Conservation (phyloP, 2,888 invertebrate genomes). For the Lasioglossum leucozonium region DNA sequence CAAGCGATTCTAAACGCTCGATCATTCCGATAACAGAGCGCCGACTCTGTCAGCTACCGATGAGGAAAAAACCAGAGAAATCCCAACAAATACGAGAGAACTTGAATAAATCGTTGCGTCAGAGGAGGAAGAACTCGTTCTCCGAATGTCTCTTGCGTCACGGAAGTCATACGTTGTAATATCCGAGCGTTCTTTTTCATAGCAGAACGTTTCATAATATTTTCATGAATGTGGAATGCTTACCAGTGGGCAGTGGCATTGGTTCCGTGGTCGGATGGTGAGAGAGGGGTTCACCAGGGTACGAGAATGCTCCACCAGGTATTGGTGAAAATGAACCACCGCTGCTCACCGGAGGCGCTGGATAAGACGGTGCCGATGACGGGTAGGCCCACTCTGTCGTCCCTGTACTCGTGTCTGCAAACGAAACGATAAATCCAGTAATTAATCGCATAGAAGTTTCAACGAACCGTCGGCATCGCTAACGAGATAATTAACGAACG, state of each 20-base stretch:
- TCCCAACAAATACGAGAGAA: neutral
- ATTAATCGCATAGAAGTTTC: too few species aligned
- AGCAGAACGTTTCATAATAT: neutral
- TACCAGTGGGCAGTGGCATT: slow-evolving; percentile 82
- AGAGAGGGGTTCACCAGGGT: slow-evolving; percentile 83
- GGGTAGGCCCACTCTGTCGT: slow-evolving; percentile 82
- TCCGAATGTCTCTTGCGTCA: slow-evolving; percentile 52
- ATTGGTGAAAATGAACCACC: slow-evolving; percentile 83
- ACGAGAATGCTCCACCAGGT: slow-evolving; percentile 83
- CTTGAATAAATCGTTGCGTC: slow-evolving; percentile 12
- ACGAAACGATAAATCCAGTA: neutral
- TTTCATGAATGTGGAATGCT: slow-evolving; percentile 10
- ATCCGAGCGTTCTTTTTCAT: slow-evolving; percentile 5
- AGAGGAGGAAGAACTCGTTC: slow-evolving; percentile 41
- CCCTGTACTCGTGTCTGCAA: slow-evolving; percentile 78
- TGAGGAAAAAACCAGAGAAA: neutral
- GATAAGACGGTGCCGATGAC: slow-evolving; percentile 80
- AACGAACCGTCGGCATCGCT: neutral
- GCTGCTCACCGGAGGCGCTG: slow-evolving; percentile 80
- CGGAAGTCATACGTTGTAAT: neutral
- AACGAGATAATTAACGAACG: slow-evolving; percentile 21
- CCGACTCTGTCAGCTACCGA: neutral
- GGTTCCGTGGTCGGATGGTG: slow-evolving; percentile 84
- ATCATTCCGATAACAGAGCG: neutral
- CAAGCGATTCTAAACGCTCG: neutral